Conservation (phyloP, 2,888 invertebrate genomes). For the Labia minor region DNA sequence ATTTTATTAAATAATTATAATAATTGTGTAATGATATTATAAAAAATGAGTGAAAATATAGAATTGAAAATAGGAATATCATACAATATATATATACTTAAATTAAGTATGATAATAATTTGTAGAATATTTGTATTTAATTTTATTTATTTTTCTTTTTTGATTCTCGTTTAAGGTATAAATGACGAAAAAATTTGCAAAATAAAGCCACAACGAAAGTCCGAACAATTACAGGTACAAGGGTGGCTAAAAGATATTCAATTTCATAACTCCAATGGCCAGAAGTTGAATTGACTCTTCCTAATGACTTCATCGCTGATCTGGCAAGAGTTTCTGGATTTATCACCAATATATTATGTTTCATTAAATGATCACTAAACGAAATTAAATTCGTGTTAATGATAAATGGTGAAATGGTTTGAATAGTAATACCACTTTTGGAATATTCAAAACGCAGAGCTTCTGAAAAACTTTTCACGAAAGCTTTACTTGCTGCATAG, state of each 20-base stretch:
- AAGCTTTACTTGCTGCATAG: slow-evolving; percentile 81
- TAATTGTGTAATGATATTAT: too few relatives aligned
- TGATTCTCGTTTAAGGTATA: slow-evolving; percentile 38
- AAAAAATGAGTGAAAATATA: too few relatives aligned
- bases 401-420: slow-evolving; percentile 78
- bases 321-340: slow-evolving; percentile 56
- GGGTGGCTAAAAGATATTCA: slow-evolving; percentile 45
- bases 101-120: too few relatives aligned
- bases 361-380: slow-evolving; percentile 61
- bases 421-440: slow-evolving; percentile 63
- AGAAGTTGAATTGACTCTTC: slow-evolving; percentile 63
- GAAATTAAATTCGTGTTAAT: slow-evolving; percentile 86
- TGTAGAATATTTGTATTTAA: too few relatives aligned
- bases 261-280: slow-evolving; percentile 88
- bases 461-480: slow-evolving; percentile 62
- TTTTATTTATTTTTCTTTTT: too few relatives aligned
- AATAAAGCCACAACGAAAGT: slow-evolving; percentile 48
- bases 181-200: slow-evolving; percentile 50
- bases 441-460: slow-evolving; percentile 73
- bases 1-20: too few relatives aligned
- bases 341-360: slow-evolving; percentile 54
- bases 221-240: slow-evolving; percentile 54
- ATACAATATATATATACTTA: too few relatives aligned
- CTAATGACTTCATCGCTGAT: slow-evolving; percentile 68
- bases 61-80: too few relatives aligned